These are phyloP conservation scores for Oscheius sp. DNA, from an alignment of 2,888 invertebrate genomes.

Conservation along the genomic window DNA sequence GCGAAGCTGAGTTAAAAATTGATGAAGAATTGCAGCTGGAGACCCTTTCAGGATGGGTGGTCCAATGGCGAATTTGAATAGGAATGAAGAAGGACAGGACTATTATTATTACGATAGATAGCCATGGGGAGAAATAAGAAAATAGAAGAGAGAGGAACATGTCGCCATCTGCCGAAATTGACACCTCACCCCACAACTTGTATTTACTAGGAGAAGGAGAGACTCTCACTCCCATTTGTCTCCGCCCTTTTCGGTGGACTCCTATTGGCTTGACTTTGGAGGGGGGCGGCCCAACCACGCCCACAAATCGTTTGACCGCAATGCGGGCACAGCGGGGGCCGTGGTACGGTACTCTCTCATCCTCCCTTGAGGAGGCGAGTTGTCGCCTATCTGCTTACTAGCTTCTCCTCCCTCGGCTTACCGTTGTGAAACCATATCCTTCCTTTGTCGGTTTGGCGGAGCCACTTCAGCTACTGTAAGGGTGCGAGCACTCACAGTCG, in stretches of 20 bases:
- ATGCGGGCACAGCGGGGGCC: conserved; percentile 16
- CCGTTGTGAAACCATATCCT: conserved; percentile 11
- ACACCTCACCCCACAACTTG: conserved; percentile 56
- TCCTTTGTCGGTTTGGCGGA: conserved; percentile 20
- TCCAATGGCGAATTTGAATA: too few relatives aligned
- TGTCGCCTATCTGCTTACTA: background rate
- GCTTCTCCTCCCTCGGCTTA: background rate
- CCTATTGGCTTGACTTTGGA: background rate
- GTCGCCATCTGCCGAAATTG: conserved; percentile 54
- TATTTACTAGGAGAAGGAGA: conserved; percentile 39
- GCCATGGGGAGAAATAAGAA: too few relatives aligned
- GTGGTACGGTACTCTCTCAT: conserved; percentile 21
- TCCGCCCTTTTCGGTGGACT: conserved; percentile 13
- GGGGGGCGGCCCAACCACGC: conserved; percentile 37
- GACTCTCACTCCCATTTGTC: background rate
- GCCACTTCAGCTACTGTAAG: conserved; percentile 27
- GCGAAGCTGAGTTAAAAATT: too few relatives aligned
- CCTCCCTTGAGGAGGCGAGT: too few relatives aligned
- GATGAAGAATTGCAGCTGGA: too few relatives aligned
- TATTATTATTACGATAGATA: too few relatives aligned
- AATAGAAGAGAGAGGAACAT: too few relatives aligned
- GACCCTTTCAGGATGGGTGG: too few relatives aligned
- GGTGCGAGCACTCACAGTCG: conserved; percentile 24
- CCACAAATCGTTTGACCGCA: conserved; percentile 22
- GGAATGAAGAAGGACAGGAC: too few relatives aligned